Evolutionary conservation across 2,113 vertebrate genomes (phyloP).

Genomic region (Silurus glanis): DNA sequence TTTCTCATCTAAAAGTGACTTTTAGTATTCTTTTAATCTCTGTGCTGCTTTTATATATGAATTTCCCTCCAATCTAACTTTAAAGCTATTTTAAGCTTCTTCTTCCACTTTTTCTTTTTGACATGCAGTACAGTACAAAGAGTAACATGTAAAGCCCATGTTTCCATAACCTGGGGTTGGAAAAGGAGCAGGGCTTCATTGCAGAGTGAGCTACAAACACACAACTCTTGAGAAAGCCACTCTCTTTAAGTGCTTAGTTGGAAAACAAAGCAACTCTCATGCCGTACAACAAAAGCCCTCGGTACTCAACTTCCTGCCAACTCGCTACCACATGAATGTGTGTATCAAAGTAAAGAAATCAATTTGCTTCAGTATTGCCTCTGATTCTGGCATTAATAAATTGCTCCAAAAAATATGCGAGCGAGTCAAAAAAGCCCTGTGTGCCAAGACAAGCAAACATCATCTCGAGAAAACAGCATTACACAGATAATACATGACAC

Average conservation of each 20-base stretch:
- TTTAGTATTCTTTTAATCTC: too few species aligned
- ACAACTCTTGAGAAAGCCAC: neutral
- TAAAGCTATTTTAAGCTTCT: neutral
- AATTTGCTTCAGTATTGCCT: slow-evolving; percentile 14
- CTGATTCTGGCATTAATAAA: slow-evolving; percentile 7
- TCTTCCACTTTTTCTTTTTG: neutral
- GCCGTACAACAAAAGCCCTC: neutral
- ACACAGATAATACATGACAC: neutral
- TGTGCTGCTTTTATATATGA: too few species aligned
- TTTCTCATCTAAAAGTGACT: too few species aligned
- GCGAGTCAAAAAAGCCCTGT: neutral
- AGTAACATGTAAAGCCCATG: neutral
- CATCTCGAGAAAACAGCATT: neutral
- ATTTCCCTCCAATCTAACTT: too few species aligned
- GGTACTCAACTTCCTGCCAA: slow-evolving; percentile 16
- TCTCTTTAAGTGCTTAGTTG: neutral
- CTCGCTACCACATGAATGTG: neutral
- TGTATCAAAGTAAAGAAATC: slow-evolving; percentile 17
- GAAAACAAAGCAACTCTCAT: neutral
- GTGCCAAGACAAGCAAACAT: neutral
- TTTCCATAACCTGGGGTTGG: neutral
- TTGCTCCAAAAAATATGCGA: neutral
- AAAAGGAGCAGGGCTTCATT: neutral
- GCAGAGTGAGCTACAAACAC: neutral
- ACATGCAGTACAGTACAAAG: neutral